Conservation (phyloP, 2,113 vertebrate species). For the Gallinago paraguaiae region DNA sequence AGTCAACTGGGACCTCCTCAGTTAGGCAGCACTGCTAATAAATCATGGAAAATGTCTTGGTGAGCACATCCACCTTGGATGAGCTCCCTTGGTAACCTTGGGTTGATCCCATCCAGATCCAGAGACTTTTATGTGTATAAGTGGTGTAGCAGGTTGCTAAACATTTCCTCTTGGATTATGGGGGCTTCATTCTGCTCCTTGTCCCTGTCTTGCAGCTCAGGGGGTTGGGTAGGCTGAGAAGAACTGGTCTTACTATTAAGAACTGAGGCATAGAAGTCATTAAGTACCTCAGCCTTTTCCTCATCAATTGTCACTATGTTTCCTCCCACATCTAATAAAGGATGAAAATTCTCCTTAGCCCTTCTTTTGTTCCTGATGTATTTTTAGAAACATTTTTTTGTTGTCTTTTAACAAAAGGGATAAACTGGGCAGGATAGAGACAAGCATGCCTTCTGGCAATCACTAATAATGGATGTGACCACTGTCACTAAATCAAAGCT, state of each 20-base stretch:
- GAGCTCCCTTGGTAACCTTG: background rate
- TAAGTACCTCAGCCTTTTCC: background rate
- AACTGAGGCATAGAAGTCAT: background rate
- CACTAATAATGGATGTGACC: accelerated
- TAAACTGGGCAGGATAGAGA: background rate
- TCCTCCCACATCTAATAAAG: background rate
- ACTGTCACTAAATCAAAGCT: background rate
- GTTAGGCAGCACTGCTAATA: background rate
- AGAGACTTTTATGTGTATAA: background rate
- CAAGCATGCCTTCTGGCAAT: background rate
- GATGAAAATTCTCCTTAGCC: background rate
- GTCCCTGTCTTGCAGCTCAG: background rate
- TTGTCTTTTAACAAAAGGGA: background rate
- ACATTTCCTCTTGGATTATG: background rate
- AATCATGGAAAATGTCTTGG: background rate
- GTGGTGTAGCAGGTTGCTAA: no score
- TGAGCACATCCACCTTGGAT: background rate
- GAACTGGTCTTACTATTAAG: background rate
- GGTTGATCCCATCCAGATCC: no score
- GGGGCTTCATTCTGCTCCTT: background rate
- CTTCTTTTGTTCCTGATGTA: background rate
- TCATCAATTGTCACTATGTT: background rate
- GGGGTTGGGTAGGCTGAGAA: no score
- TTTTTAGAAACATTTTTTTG: background rate
- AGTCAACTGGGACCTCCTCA: background rate